These are phyloP conservation scores for Arctopsyche grandis DNA, from an alignment of 1,140 invertebrate species.

Conservation along the genomic window DNA sequence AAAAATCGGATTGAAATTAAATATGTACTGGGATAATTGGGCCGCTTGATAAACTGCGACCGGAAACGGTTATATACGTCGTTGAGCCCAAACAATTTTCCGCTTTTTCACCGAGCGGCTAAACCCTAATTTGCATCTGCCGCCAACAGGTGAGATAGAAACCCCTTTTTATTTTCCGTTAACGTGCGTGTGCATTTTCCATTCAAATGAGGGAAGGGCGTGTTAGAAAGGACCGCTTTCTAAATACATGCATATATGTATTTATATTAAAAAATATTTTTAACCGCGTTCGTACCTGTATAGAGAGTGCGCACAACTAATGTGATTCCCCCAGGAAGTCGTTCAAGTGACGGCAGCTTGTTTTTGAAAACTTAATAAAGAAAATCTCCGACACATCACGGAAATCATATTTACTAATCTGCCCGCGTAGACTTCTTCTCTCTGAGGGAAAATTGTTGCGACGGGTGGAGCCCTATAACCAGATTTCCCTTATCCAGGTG, in stretches of 20 bases:
- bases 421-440: constrained; percentile 46
- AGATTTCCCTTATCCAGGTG: constrained; percentile 43
- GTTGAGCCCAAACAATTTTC: constrained; percentile 46
- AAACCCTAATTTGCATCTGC: constrained; percentile 37
- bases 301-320: background rate
- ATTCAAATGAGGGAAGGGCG: background rate
- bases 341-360: constrained; percentile 39
- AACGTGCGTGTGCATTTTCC: background rate
- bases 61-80: constrained; percentile 46
- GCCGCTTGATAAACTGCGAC: constrained; percentile 49
- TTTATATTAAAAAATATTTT: background rate
- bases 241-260: background rate
- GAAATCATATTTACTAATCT: constrained; percentile 55
- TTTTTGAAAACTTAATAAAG: constrained; percentile 53
- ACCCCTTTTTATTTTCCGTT: background rate
- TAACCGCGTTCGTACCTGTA: background rate
- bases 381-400: constrained; percentile 49
- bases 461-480: constrained; percentile 37
- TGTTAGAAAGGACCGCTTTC: background rate
- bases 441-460: constrained; percentile 37
- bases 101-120: constrained; percentile 8
- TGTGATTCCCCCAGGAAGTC: background rate
- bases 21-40: constrained; percentile 51
- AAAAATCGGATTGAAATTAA: constrained; percentile 49
- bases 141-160: constrained; percentile 1